phyloP scores from a whole-genome alignment of 1,140 invertebrate genomes.

The Globodera rostochiensis region DNA sequence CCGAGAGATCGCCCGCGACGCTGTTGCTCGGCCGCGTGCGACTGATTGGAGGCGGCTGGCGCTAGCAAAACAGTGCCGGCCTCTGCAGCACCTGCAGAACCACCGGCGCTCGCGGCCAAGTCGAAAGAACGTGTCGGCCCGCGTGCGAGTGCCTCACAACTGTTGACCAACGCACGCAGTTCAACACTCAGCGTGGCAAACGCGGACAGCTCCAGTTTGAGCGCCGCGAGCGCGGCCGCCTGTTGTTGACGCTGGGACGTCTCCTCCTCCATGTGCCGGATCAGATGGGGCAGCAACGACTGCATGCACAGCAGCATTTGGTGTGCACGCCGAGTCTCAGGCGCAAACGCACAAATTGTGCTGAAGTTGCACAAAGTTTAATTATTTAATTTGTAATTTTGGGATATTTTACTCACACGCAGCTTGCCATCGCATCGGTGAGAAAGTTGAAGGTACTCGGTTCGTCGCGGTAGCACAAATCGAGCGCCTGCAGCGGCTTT shows the following conservation, averaged over 20 bases:
- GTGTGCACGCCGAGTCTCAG: constrained; percentile 88
- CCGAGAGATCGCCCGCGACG: constrained; percentile 61
- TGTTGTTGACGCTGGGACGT: constrained; percentile 72
- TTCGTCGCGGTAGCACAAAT: constrained; percentile 94
- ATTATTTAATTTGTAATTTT: constrained; percentile 1
- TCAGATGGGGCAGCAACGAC: constrained; percentile 89
- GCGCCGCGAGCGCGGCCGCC: constrained; percentile 47
- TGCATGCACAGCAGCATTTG: constrained; percentile 90
- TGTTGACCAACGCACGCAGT: constrained; percentile 85
- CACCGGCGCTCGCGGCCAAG: constrained; percentile 48
- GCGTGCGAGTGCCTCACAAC: constrained; percentile 76
- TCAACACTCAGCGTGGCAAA: constrained; percentile 82
- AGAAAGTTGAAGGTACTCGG: constrained; percentile 89
- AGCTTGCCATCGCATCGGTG: constrained; percentile 84
- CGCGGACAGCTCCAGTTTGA: constrained; percentile 83
- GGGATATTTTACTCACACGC: constrained; percentile 70
- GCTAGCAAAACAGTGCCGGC: neutral
- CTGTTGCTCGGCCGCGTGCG: neutral
- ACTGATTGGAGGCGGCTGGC: neutral
- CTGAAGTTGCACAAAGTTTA: neutral
- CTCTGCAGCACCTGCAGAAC: neutral
- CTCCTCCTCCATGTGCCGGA: constrained; percentile 86
- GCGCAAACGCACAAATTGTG: constrained; percentile 94
- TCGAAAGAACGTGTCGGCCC: constrained; percentile 67
- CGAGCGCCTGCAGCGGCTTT: constrained; percentile 91